A percentile compares a stretch with the other conserved stretches of the same genome.
Conservation (phyloP, 2,797 vertebrate species). For the Sebastes nivosus region DNA sequence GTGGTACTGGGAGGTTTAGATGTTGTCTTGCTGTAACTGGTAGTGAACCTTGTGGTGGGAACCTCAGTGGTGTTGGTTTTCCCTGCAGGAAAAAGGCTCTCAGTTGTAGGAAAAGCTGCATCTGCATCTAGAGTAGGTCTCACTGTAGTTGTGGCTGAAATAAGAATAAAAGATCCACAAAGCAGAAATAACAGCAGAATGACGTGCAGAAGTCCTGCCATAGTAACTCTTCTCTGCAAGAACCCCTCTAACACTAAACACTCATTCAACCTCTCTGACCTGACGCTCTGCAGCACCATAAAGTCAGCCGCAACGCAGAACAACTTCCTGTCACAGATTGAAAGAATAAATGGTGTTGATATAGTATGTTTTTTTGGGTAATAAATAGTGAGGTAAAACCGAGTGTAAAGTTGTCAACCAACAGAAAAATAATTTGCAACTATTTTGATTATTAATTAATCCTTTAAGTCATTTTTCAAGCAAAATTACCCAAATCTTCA, state of each 20-base stretch:
- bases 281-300: not conserved
- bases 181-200: conserved; percentile 30
- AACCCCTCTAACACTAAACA: conserved; percentile 13
- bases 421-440: not conserved
- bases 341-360: conserved; percentile 29
- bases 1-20: conserved; percentile 2
- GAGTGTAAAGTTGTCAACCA: not conserved
- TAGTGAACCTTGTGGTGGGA: conserved; percentile 14
- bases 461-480: not conserved
- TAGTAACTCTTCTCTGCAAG: conserved; percentile 16
- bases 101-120: not conserved
- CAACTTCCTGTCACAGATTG: conserved; percentile 27
- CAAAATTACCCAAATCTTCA: rapidly evolving
- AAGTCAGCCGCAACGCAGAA: not conserved
- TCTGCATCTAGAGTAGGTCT: not conserved
- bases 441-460: not conserved
- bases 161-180: not conserved
- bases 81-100: conserved; percentile 22
- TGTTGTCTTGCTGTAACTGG: conserved; percentile 23
- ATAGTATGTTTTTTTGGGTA: not conserved
- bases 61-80: conserved; percentile 3
- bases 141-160: not conserved
- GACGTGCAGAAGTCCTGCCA: conserved; percentile 45
- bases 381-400: not conserved
- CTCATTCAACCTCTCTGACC: conserved; percentile 51